phyloP scores from a whole-genome alignment of 2,797 vertebrate genomes.

The Sebastes diploproa region DNA sequence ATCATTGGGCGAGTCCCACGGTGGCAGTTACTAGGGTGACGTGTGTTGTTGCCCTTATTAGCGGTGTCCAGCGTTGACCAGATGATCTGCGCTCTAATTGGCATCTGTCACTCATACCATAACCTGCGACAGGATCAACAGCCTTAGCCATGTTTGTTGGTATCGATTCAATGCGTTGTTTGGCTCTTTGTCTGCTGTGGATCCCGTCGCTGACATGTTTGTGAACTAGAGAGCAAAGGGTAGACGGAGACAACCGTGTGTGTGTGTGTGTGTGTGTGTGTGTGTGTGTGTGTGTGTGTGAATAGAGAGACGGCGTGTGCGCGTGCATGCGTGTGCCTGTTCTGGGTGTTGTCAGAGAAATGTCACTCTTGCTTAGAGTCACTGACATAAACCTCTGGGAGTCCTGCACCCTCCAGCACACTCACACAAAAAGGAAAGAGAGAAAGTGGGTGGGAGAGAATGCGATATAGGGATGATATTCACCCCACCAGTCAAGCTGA shows the following conservation, averaged over 20 bases:
- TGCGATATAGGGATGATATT: slow-evolving; percentile 67
- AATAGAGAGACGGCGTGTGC: slow-evolving; percentile 4
- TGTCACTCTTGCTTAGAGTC: slow-evolving; percentile 84
- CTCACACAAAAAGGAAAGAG: slow-evolving; percentile 61
- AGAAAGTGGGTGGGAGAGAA: slow-evolving; percentile 51
- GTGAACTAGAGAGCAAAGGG: slow-evolving; percentile 58
- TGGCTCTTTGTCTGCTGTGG: slow-evolving; percentile 45
- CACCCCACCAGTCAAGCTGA: slow-evolving; percentile 63
- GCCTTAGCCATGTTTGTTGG: slow-evolving; percentile 23
- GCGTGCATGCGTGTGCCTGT: slow-evolving; percentile 50
- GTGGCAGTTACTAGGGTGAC: slow-evolving; percentile 52
- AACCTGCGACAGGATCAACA: neutral
- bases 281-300: slow-evolving; percentile 23
- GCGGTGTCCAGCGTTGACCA: slow-evolving; percentile 34
- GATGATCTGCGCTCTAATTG: slow-evolving; percentile 44
- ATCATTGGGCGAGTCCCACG: slow-evolving; percentile 24
- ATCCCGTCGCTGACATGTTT: slow-evolving; percentile 65
- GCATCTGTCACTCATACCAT: slow-evolving; percentile 48
- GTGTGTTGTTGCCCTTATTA: slow-evolving; percentile 29
- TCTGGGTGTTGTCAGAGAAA: slow-evolving; percentile 81
- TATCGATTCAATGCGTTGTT: slow-evolving; percentile 46
- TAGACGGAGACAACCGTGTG: slow-evolving; percentile 27
- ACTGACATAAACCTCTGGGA: slow-evolving; percentile 77
- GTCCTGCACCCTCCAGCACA: slow-evolving; percentile 77
- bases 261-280: slow-evolving; percentile 21